phyloP scores from a whole-genome alignment of 2,113 vertebrate genomes.

The Penelope pileata region DNA sequence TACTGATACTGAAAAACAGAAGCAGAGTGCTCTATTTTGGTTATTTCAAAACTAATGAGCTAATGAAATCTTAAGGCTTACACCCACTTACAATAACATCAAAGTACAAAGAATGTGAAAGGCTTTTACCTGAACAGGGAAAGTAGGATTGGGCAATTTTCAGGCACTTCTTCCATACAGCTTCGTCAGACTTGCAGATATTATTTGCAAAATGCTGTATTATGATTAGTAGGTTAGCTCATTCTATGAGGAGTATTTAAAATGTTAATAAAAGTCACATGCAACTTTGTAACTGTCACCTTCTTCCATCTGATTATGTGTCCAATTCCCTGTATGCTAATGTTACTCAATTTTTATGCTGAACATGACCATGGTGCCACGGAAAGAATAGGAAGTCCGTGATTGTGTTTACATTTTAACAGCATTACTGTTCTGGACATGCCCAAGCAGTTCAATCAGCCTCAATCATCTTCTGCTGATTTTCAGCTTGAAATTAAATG shows the following conservation, averaged over 20 bases:
- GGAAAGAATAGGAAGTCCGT: background rate
- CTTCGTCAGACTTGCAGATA: background rate
- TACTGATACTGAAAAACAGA: background rate
- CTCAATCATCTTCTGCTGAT: background rate
- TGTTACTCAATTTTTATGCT: background rate
- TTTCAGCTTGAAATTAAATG: background rate
- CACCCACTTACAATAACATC: rapidly evolving
- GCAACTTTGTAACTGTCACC: background rate
- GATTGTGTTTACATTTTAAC: rapidly evolving
- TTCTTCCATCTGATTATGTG: background rate
- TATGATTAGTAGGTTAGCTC: background rate
- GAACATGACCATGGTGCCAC: background rate
- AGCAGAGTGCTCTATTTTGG: background rate
- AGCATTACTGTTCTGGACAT: background rate
- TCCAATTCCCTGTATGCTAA: background rate
- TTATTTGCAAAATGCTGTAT: background rate
- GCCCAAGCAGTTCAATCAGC: background rate
- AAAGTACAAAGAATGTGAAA: background rate
- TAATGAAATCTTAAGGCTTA: background rate
- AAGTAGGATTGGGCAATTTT: background rate
- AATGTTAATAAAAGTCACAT: background rate
- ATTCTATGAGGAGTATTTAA: background rate
- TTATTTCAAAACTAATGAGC: background rate
- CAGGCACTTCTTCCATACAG: background rate
- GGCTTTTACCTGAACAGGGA: background rate